A percentile compares a stretch with the other conserved stretches of the same genome.
phyloP scores from a whole-genome alignment of 1,140 invertebrate species.

The Drosophila sp. region DNA sequence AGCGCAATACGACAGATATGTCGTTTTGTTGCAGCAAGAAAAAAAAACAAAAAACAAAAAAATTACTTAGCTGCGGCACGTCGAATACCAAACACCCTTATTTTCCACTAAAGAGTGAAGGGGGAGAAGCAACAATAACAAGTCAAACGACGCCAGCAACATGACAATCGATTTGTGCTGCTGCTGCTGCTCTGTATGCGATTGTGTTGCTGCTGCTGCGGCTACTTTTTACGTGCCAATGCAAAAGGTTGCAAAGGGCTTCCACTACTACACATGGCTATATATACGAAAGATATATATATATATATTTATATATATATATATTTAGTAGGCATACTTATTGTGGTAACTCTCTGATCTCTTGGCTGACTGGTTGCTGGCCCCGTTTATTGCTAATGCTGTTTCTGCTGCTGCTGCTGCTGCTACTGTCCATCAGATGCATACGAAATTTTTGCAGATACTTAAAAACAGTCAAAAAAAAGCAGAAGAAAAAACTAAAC shows the following conservation, averaged over 20 bases:
- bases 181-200: slow-evolving; percentile 64
- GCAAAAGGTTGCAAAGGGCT: slow-evolving; percentile 73
- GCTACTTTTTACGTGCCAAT: slow-evolving; percentile 68
- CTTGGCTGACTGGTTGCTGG: slow-evolving; percentile 46
- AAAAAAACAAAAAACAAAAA: not conserved
- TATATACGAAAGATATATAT: slow-evolving; percentile 19
- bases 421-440: slow-evolving; percentile 77
- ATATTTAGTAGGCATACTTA: slow-evolving; percentile 5
- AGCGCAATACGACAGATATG: slow-evolving; percentile 70
- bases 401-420: slow-evolving; percentile 39
- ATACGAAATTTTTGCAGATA: slow-evolving; percentile 74
- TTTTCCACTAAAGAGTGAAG: slow-evolving; percentile 17
- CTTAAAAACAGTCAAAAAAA: slow-evolving; percentile 76
- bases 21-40: slow-evolving; percentile 12
- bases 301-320: slow-evolving; percentile 16
- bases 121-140: too few relatives aligned
- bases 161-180: slow-evolving; percentile 75
- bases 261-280: slow-evolving; percentile 10
- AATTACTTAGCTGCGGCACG: slow-evolving; percentile 25
- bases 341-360: slow-evolving; percentile 52
- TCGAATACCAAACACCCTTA: slow-evolving; percentile 52
- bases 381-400: slow-evolving; percentile 49
- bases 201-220: slow-evolving; percentile 49
- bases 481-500: slow-evolving; percentile 27
- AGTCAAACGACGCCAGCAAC: slow-evolving; percentile 34